These are phyloP conservation scores for Drosophila simulans DNA, from an alignment of 1,140 invertebrate species.

Conservation along the genomic window DNA sequence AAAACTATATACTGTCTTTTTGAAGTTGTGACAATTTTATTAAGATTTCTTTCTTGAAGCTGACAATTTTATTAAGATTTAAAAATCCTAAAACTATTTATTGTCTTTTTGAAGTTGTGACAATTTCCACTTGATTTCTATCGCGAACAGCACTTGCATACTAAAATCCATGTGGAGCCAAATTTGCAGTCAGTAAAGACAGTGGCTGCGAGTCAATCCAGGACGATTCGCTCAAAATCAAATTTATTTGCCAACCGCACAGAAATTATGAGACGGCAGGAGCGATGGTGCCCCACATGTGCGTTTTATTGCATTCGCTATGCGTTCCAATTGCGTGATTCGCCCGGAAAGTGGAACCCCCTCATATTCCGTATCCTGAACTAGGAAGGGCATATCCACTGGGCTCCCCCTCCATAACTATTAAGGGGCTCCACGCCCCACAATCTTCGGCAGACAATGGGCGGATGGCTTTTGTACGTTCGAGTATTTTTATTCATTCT, in stretches of 20 bases:
- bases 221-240: slow-evolving; percentile 70
- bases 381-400: neutral
- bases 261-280: slow-evolving; percentile 63
- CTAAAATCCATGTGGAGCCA: slow-evolving; percentile 30
- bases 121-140: no score
- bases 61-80: no score
- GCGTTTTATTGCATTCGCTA: slow-evolving; percentile 76
- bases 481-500: slow-evolving; percentile 80
- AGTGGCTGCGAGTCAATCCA: slow-evolving; percentile 50
- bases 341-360: neutral
- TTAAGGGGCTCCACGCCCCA: slow-evolving; percentile 35
- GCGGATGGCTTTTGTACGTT: slow-evolving; percentile 65
- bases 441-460: slow-evolving; percentile 39
- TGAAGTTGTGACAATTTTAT: no score
- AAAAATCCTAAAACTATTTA: no score
- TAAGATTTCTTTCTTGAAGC: no score
- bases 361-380: neutral
- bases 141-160: neutral
- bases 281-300: slow-evolving; percentile 57
- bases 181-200: slow-evolving; percentile 43
- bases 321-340: slow-evolving; percentile 59
- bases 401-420: slow-evolving; percentile 27
- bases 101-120: no score
- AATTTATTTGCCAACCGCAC: slow-evolving; percentile 78
- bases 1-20: no score